Evolutionary conservation across 2,113 vertebrate genomes (phyloP).

Genomic region (Procavia capensis): DNA sequence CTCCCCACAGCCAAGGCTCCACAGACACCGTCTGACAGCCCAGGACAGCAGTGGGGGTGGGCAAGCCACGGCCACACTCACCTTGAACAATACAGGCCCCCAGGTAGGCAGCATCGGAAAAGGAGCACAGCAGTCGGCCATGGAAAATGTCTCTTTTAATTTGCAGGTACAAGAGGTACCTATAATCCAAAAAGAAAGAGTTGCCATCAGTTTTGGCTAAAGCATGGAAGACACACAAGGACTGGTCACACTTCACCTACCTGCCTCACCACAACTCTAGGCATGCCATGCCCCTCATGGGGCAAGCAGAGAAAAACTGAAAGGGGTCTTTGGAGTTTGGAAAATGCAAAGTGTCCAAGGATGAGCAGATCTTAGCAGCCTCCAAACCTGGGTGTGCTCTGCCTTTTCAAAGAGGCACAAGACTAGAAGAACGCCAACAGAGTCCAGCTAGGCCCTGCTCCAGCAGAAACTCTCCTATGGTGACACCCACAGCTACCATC

Average conservation of each 20-base stretch:
- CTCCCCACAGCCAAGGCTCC: background rate
- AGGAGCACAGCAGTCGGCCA: conserved; percentile 96
- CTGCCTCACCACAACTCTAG: accelerated
- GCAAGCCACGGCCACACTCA: conserved; percentile 79
- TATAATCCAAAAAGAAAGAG: conserved; percentile 82
- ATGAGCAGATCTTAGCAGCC: background rate
- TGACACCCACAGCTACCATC: background rate
- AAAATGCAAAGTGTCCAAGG: background rate
- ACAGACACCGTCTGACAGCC: background rate
- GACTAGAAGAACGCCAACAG: background rate
- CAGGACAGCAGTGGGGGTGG: accelerated
- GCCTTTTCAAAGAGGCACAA: background rate
- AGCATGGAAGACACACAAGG: accelerated
- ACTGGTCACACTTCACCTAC: background rate
- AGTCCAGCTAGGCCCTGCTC: background rate
- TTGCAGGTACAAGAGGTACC: conserved; percentile 98
- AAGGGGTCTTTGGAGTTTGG: background rate
- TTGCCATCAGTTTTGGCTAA: background rate
- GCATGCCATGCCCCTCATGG: accelerated
- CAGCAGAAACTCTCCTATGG: background rate
- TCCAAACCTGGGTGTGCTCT: background rate
- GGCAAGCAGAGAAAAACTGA: background rate
- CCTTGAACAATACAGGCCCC: conserved; percentile 98
- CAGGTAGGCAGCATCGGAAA: conserved; percentile 96
- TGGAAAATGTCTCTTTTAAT: conserved; percentile 99